Evolutionary conservation across 2,113 vertebrate genomes (phyloP).

Genomic region (Tricholaema leucomelas): DNA sequence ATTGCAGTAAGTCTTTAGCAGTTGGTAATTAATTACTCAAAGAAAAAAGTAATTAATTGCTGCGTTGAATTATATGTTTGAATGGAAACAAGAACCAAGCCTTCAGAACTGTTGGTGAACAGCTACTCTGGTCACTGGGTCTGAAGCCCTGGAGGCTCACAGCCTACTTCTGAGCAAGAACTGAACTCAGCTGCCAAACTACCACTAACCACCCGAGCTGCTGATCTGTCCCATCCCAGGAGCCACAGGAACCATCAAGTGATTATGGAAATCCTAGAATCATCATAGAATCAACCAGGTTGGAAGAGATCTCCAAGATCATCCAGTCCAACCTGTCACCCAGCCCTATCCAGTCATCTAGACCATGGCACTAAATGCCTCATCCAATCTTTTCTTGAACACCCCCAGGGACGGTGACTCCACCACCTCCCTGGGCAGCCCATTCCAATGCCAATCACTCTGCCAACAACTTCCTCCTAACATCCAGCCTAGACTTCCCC

Average conservation of each 20-base stretch:
- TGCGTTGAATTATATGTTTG: neutral
- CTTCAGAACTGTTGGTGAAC: neutral
- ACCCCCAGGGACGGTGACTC: too few relatives aligned
- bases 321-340: too few relatives aligned
- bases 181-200: too few relatives aligned
- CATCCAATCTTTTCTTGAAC: too few relatives aligned
- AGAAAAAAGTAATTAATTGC: conserved; percentile 5
- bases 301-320: too few relatives aligned
- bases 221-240: neutral
- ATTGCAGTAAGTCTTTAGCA: conserved; percentile 25
- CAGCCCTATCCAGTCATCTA: too few relatives aligned
- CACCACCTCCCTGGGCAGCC: too few relatives aligned
- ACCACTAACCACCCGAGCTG: neutral
- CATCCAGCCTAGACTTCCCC: too few relatives aligned
- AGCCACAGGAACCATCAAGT: neutral
- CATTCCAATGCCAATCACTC: too few relatives aligned
- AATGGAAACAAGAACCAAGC: neutral
- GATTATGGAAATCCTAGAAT: neutral
- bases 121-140: neutral
- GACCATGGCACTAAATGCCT: too few relatives aligned
- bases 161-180: neutral
- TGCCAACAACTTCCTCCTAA: too few relatives aligned
- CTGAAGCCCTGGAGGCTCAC: neutral
- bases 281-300: too few relatives aligned
- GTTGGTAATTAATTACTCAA: conserved; percentile 52